These are phyloP conservation scores for Smittia sp. DNA, from an alignment of 2,888 invertebrate species.

Conservation along the genomic window DNA sequence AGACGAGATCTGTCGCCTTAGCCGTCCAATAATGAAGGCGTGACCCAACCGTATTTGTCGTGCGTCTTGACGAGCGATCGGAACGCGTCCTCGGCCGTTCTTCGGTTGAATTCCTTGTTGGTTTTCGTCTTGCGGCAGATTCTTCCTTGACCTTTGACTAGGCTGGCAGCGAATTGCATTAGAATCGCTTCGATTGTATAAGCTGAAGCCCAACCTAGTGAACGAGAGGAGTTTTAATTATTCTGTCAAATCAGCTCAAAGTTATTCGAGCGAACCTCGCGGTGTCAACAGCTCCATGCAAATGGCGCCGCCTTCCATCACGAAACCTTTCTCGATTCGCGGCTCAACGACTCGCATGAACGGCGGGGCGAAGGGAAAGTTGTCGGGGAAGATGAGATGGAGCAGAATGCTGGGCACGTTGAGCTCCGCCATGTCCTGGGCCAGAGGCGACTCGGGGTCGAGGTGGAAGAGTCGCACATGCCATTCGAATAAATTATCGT, in stretches of 20 bases:
- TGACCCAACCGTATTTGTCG: conserved; percentile 90
- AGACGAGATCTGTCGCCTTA: too few species aligned
- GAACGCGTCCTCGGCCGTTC: conserved; percentile 85
- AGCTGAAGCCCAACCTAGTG: conserved; percentile 70
- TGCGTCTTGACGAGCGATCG: conserved; percentile 84
- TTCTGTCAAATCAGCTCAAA: too few species aligned
- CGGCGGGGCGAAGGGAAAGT: conserved; percentile 85
- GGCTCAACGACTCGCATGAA: conserved; percentile 76
- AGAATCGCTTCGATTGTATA: conserved; percentile 84
- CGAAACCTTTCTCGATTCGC: conserved; percentile 73
- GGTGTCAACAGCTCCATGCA: conserved; percentile 86
- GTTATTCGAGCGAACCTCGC: conserved; percentile 55
- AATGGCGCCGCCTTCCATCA: conserved; percentile 88
- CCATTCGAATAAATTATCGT: conserved; percentile 87
- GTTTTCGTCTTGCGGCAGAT: conserved; percentile 75
- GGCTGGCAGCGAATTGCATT: conserved; percentile 85
- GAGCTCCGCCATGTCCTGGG: conserved; percentile 75
- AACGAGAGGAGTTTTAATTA: too few species aligned
- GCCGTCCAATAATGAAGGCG: conserved; percentile 80
- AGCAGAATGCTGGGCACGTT: conserved; percentile 72
- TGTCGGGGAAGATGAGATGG: conserved; percentile 80
- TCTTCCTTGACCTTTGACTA: conserved; percentile 83
- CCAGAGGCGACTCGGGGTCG: conserved; percentile 79
- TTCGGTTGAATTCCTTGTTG: conserved; percentile 72
- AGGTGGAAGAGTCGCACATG: conserved; percentile 76